A percentile compares a stretch with the other conserved stretches of the same genome.
Evolutionary conservation across 2,113 vertebrate genomes (phyloP).

Genomic region (Malurus cyaneus): DNA sequence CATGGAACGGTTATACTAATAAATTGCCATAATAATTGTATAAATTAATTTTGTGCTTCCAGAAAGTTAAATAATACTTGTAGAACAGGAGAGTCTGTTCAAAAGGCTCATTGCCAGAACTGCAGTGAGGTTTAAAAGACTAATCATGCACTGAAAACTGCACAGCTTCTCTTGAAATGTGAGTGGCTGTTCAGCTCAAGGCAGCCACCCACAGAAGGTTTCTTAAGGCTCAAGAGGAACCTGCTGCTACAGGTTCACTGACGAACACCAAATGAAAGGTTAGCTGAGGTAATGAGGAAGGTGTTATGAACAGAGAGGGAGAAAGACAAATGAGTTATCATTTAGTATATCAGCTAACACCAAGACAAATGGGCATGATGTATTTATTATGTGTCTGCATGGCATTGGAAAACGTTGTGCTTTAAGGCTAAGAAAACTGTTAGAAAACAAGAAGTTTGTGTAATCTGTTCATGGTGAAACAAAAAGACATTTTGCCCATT

Average conservation of each 20-base stretch:
- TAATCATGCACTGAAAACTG: not conserved
- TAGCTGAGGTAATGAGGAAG: not conserved
- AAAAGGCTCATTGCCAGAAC: not conserved
- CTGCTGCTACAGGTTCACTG: not conserved
- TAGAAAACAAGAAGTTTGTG: not conserved
- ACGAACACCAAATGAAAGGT: not conserved
- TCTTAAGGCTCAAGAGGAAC: not conserved
- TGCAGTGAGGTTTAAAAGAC: not conserved
- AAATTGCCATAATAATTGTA: conserved; percentile 8
- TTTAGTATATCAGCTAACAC: not conserved
- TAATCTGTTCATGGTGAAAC: not conserved
- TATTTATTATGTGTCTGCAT: rapidly evolving
- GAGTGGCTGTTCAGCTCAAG: not conserved
- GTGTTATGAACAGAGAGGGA: not conserved
- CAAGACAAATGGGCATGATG: not conserved
- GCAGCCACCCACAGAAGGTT: not conserved
- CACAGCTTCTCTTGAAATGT: not conserved
- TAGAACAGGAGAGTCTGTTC: not conserved
- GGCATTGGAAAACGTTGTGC: not conserved
- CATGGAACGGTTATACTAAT: not conserved
- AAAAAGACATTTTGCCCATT: not conserved
- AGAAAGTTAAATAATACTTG: not conserved
- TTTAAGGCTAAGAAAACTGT: not conserved
- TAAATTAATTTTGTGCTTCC: not conserved
- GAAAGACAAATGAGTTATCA: not conserved